Evolutionary conservation across 2,113 vertebrate genomes (phyloP).

Genomic region (Pheucticus melanocephalus): DNA sequence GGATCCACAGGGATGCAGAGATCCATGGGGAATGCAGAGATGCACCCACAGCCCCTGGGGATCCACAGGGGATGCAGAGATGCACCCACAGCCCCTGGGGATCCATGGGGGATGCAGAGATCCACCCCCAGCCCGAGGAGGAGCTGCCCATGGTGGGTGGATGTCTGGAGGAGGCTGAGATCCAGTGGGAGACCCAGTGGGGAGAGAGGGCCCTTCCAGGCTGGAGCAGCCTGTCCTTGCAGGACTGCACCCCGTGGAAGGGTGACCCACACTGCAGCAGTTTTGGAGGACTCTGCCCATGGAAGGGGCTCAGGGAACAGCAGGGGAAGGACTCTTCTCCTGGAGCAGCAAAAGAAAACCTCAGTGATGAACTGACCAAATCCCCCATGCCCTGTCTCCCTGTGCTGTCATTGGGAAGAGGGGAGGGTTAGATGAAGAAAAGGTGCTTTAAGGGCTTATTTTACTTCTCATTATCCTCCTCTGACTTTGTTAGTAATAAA

Average conservation of each 20-base stretch:
- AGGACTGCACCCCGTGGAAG: neutral
- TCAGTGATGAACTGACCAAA: neutral
- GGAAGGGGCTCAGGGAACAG: too few species aligned
- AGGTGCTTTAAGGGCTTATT: neutral
- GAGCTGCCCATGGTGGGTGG: neutral
- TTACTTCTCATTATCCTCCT: neutral
- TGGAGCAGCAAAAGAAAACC: neutral
- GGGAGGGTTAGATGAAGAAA: neutral
- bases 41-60: too few species aligned
- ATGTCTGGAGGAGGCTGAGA: neutral
- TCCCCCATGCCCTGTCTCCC: neutral
- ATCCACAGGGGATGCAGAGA: neutral
- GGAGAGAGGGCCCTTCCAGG: neutral
- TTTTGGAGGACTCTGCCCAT: too few species aligned
- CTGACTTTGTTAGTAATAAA: neutral
- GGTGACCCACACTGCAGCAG: neutral
- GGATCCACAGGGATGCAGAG: neutral
- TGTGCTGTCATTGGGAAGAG: rapidly evolving
- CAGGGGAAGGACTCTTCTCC: neutral
- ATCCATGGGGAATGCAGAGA: neutral
- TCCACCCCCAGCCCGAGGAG: too few species aligned
- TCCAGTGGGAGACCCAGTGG: neutral
- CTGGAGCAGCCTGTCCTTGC: neutral
- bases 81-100: neutral
- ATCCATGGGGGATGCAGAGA: too few species aligned